Evolutionary conservation across 2,797 vertebrate genomes (phyloP).

Genomic region (Tympanoctomys barrerae): DNA sequence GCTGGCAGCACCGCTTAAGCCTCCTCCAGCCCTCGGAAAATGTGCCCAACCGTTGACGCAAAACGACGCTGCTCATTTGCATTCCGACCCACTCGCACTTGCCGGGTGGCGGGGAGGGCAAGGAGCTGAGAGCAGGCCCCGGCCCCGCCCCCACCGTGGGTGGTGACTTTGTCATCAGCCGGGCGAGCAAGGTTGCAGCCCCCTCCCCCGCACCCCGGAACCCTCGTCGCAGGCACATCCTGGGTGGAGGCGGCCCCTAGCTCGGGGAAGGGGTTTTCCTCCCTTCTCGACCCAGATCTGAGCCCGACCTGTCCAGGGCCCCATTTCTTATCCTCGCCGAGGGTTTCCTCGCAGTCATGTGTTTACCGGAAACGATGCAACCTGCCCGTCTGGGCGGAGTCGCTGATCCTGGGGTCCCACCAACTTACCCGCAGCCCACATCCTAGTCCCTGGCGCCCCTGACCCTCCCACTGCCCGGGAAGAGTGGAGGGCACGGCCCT

Average conservation of each 20-base stretch:
- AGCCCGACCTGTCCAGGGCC: background rate
- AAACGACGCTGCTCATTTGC: conserved; percentile 75
- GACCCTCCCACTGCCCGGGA: background rate
- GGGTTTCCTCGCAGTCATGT: conserved; percentile 77
- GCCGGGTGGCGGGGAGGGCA: conserved; percentile 43
- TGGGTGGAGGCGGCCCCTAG: conserved; percentile 72
- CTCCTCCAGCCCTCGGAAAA: conserved; percentile 40
- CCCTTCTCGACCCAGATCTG: conserved; percentile 77
- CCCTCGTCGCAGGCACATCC: conserved; percentile 63
- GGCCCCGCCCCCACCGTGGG: conserved; percentile 11
- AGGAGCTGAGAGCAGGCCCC: conserved; percentile 1
- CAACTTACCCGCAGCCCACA: background rate
- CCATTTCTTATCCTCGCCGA: conserved; percentile 41
- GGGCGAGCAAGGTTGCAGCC: background rate
- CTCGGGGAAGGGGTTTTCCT: conserved; percentile 74
- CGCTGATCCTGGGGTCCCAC: background rate
- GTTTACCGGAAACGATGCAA: conserved; percentile 76
- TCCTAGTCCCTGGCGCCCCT: background rate
- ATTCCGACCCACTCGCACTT: conserved; percentile 65
- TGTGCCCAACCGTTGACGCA: conserved; percentile 74
- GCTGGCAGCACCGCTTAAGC: background rate
- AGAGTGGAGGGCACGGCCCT: background rate
- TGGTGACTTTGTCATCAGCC: conserved; percentile 42
- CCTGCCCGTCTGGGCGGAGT: conserved; percentile 14
- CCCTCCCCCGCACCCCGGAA: conserved; percentile 78